Conservation (phyloP, 2,888 invertebrate species). For the Andricus curvator region DNA sequence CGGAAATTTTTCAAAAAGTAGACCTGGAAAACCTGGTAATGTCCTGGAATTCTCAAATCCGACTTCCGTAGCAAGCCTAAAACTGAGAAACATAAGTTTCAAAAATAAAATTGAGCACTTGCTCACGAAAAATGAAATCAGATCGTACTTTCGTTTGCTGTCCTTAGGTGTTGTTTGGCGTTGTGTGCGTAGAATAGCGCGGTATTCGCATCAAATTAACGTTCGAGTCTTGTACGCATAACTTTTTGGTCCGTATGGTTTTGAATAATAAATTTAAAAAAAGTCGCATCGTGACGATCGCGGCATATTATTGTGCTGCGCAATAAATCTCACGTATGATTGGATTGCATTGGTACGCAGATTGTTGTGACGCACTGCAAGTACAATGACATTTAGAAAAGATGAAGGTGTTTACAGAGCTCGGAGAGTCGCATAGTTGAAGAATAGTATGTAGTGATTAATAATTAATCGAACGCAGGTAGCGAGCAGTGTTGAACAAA, state of each 20-base stretch:
- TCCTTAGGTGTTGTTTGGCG: conserved; percentile 30
- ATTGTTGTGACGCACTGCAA: conserved; percentile 40
- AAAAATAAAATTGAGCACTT: neutral
- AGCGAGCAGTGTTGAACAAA: conserved; percentile 21
- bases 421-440: conserved; percentile 21
- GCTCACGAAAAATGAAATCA: neutral
- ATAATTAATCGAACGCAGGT: conserved; percentile 16
- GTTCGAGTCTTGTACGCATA: conserved; percentile 40
- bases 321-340: conserved; percentile 32
- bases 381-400: conserved; percentile 38
- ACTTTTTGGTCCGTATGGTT: conserved; percentile 40
- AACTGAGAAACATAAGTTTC: too few species aligned
- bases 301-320: conserved; percentile 23
- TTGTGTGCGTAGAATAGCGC: conserved; percentile 37
- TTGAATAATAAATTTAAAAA: conserved; percentile 39
- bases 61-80: too few species aligned
- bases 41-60: too few species aligned
- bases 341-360: conserved; percentile 19
- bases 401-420: conserved; percentile 32
- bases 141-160: conserved; percentile 23
- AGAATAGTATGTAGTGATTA: conserved; percentile 39
- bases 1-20: too few species aligned
- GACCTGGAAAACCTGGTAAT: too few species aligned
- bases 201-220: conserved; percentile 38
- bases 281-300: conserved; percentile 26